phyloP scores from a whole-genome alignment of 1,140 invertebrate genomes.

The Conopomorpha cramerella region DNA sequence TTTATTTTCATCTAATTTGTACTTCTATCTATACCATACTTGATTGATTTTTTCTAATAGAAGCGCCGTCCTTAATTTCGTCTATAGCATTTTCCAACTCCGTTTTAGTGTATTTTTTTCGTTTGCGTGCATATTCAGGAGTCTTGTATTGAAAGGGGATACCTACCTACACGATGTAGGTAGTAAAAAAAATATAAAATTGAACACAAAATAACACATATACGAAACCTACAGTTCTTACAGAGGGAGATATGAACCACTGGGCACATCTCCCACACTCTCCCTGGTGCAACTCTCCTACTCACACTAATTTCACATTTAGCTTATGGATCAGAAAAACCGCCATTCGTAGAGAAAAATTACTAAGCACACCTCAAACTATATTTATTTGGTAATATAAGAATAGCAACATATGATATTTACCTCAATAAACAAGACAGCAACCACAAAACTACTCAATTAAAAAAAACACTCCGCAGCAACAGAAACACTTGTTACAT shows the following conservation, averaged over 20 bases:
- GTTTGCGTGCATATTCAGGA: not conserved
- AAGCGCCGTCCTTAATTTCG: not conserved
- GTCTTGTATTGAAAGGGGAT: not conserved
- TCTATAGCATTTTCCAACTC: no score
- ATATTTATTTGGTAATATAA: slow-evolving; percentile 1
- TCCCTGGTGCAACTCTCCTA: not conserved
- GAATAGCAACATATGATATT: not conserved
- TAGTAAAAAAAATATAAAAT: not conserved
- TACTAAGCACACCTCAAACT: not conserved
- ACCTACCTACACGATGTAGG: not conserved
- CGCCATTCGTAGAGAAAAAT: not conserved
- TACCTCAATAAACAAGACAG: not conserved
- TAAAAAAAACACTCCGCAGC: not conserved
- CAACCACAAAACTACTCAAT: not conserved
- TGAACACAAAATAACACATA: not conserved
- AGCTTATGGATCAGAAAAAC: not conserved
- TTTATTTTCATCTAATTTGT: not conserved
- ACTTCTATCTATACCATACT: not conserved
- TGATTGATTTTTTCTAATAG: not conserved
- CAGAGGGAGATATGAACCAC: no score
- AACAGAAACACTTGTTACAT: not conserved
- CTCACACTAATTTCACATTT: no score
- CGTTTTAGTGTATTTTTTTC: not conserved
- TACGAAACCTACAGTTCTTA: no score
- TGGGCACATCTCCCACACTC: not conserved